Base-by-base conservation (phyloP, 1,140 invertebrate species). In the Drosophila nasuta region DNA sequence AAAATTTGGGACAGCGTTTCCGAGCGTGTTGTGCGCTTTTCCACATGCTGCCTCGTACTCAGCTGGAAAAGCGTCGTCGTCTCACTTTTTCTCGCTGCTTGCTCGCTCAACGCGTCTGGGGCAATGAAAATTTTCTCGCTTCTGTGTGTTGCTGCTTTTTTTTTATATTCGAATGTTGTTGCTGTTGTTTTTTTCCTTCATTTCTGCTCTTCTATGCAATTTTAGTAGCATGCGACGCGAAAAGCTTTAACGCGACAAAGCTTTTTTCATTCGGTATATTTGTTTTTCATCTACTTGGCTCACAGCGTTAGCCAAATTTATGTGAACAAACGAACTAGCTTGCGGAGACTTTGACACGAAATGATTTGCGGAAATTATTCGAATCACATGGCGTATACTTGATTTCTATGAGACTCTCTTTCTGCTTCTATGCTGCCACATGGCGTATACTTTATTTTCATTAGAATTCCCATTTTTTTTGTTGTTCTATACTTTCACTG, bases 31-130 rank as follows among this genome's bases (percentile, higher is more conserved):
- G 80, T 87, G 80, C 80, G 83, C 83, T 83, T 75, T 80, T 87
- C 83, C 80, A 87, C 82, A 87, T 82, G 85, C 83, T 88, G 80
- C 70, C 73, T 78, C 73, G 80, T 83, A 87, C 82, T 88, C 85
- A 89, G 83, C 85, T 87, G 80, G 83, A 87, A 83, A 88, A 87
- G 68, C 80, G 69, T 74, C 80, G 69, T 74, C 41, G 75, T 49
- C 30, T 28, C 33, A 56, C 30, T 75, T 81, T 25, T 25, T 25
- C 20, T 25, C 20, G 20, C 20, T 75, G 38, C 66, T 25, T 25
- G 65, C 59, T 79, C 43, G 66, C 66, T 57, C 69, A 49, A 35
- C 62, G 58, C 62, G 58, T 62, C 75, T 67, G 70, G 70, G 63
- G 63, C 49, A 73, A 68, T 60, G 54, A 52, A 51, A 56, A 58